Evolutionary conservation across 2,888 invertebrate genomes (phyloP).

Genomic region (Penaeus monodon): DNA sequence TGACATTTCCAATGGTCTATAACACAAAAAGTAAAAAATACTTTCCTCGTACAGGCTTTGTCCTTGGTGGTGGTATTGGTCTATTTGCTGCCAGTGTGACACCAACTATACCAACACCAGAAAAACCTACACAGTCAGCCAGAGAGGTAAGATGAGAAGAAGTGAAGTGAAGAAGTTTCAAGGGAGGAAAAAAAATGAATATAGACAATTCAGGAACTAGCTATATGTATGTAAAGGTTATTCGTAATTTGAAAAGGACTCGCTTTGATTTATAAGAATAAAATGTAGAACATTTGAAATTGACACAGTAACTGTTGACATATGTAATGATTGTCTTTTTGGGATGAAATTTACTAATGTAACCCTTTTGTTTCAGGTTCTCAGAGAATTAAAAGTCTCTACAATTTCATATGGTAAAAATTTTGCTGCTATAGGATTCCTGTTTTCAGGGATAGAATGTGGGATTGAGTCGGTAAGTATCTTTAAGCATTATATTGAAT

Average conservation of each 20-base stretch:
- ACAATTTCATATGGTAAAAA: slow-evolving; percentile 96
- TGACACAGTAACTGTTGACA: too few species aligned
- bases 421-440: slow-evolving; percentile 93
- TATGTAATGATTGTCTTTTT: too few species aligned
- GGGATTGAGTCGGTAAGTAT: slow-evolving; percentile 86
- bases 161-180: too few species aligned
- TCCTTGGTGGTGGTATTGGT: slow-evolving; percentile 93
- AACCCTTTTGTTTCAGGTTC: slow-evolving; percentile 75
- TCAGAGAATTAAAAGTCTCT: slow-evolving; percentile 91
- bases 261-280: too few species aligned
- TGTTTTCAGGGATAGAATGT: slow-evolving; percentile 96
- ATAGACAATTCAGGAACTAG: too few species aligned
- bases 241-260: too few species aligned
- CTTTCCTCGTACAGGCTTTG: slow-evolving; percentile 79
- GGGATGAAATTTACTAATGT: too few species aligned
- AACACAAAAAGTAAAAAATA: too few species aligned
- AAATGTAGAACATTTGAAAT: too few species aligned
- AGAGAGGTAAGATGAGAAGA: slow-evolving; percentile 72
- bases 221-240: too few species aligned
- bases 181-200: too few species aligned
- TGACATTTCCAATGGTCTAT: not conserved
- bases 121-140: slow-evolving; percentile 81
- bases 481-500: not conserved
- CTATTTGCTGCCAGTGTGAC: slow-evolving; percentile 96
- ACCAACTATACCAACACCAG: slow-evolving; percentile 82